Percentiles rank a stretch among this genome's conserved stretches.
Conservation (phyloP, 1,140 invertebrate species). For the Catajapyx aquilonaris region DNA sequence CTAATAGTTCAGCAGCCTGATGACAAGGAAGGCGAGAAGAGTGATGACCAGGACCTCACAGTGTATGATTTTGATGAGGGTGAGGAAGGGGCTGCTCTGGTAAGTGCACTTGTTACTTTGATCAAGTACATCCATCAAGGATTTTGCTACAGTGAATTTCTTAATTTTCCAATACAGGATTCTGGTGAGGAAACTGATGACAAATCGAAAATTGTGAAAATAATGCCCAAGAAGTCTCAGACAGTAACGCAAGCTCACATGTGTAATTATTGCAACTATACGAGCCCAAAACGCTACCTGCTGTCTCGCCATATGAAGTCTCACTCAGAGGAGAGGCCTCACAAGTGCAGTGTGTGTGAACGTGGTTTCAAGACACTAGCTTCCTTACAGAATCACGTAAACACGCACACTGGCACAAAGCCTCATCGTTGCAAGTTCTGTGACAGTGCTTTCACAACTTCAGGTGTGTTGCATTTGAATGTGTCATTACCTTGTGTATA, state of each 20-base stretch:
- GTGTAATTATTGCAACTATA: conserved; percentile 81
- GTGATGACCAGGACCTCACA: conserved; percentile 22
- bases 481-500: conserved; percentile 3
- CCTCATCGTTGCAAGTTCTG: conserved; percentile 88
- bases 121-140: conserved; percentile 1
- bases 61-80: conserved; percentile 35
- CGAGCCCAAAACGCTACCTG: conserved; percentile 68
- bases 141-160: not conserved
- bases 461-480: conserved; percentile 30
- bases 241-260: conserved; percentile 46
- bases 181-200: conserved; percentile 42
- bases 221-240: conserved; percentile 44
- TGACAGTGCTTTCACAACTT: conserved; percentile 83
- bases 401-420: conserved; percentile 88
- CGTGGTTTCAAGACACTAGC: conserved; percentile 86
- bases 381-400: conserved; percentile 85
- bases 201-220: conserved; percentile 41
- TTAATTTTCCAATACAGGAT: no score
- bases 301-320: conserved; percentile 85
- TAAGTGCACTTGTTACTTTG: conserved; percentile 2
- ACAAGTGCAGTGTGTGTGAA: conserved; percentile 86
- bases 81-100: conserved; percentile 29
- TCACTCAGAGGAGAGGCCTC: conserved; percentile 83
- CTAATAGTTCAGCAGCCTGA: conserved; percentile 58
- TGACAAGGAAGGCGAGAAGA: conserved; percentile 24